A percentile compares a stretch with the other conserved stretches of the same genome.
These are phyloP conservation scores for Egretta garzetta DNA, from an alignment of 2,113 vertebrate genomes.

Conservation along the genomic window DNA sequence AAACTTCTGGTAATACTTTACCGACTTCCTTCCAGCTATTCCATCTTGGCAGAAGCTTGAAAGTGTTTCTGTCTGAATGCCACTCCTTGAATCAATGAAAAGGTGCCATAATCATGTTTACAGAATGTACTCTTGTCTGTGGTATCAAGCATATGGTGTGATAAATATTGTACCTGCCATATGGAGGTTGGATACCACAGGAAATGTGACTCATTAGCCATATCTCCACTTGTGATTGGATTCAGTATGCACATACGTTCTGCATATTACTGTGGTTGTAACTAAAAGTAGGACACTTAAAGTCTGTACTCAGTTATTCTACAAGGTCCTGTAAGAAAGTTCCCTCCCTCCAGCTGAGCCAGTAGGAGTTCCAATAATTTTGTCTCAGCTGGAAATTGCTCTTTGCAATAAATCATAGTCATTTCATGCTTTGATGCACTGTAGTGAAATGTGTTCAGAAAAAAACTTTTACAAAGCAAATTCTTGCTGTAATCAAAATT, in stretches of 20 bases:
- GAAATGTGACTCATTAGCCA: constrained; percentile 39
- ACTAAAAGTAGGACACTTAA: not conserved
- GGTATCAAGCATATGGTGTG: not conserved
- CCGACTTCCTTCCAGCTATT: constrained; percentile 15
- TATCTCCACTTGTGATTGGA: not conserved
- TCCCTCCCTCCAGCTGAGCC: not conserved
- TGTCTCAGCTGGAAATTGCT: constrained; percentile 8
- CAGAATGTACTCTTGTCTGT: not conserved
- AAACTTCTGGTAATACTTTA: constrained; percentile 26
- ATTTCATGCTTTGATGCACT: not conserved
- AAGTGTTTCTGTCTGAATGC: not conserved
- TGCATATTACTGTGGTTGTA: not conserved
- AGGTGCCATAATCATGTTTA: constrained; percentile 32
- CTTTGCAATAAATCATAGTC: not conserved
- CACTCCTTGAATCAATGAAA: not conserved
- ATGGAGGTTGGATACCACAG: not conserved
- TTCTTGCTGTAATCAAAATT: not conserved
- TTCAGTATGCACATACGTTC: constrained; percentile 6
- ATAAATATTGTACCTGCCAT: constrained; percentile 8
- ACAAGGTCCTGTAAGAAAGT: not conserved
- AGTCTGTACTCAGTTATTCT: not conserved
- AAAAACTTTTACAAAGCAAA: not conserved
- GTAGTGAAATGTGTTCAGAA: not conserved
- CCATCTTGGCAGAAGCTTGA: not conserved
- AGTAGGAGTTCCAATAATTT: constrained; percentile 11